phyloP scores from a whole-genome alignment of 2,888 invertebrate genomes.

The Calameuta idolon region DNA sequence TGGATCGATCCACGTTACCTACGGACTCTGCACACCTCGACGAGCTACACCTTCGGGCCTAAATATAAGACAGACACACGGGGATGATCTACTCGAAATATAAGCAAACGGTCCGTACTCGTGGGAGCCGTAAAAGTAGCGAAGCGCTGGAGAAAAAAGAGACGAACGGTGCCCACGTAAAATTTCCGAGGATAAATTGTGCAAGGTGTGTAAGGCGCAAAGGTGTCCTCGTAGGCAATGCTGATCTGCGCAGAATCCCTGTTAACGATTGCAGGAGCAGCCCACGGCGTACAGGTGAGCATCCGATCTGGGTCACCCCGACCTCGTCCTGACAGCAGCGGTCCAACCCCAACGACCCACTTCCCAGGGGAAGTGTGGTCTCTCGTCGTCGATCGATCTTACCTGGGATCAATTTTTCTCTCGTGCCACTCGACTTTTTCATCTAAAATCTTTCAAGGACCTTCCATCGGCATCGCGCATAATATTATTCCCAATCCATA shows the following conservation, averaged over 20 bases:
- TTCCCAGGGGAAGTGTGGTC: background rate
- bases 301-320: constrained; percentile 59
- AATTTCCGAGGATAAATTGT: too few species aligned
- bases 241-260: constrained; percentile 63
- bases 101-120: too few species aligned
- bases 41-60: background rate
- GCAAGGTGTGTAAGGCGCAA: constrained; percentile 31
- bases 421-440: too few species aligned
- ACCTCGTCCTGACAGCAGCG: constrained; percentile 54
- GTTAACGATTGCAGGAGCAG: constrained; percentile 64
- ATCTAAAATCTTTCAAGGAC: too few species aligned
- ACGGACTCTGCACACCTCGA: constrained; percentile 33
- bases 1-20: constrained; percentile 61
- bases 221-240: constrained; percentile 38
- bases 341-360: constrained; percentile 45
- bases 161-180: too few species aligned
- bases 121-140: too few species aligned
- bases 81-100: too few species aligned
- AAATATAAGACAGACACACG: too few species aligned
- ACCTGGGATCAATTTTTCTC: background rate
- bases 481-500: background rate
- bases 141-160: too few species aligned
- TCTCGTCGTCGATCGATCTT: background rate
- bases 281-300: constrained; percentile 34
- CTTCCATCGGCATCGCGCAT: too few species aligned